Evolutionary conservation across 2,888 invertebrate species (phyloP).

Genomic region (Pristionchus fissidentatus): DNA sequence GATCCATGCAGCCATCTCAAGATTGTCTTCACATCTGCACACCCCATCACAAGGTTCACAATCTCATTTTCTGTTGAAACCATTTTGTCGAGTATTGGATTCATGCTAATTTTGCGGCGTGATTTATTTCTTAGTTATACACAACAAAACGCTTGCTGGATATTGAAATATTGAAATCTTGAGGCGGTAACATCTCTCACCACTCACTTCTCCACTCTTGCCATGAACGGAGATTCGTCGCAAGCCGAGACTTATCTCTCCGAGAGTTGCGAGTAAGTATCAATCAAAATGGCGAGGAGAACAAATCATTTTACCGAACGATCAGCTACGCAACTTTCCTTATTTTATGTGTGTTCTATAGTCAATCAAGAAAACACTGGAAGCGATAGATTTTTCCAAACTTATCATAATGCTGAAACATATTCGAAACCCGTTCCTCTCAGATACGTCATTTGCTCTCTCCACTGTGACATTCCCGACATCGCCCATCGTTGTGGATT

Average conservation of each 20-base stretch:
- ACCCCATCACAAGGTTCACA: conserved; percentile 67
- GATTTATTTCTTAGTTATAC: too few relatives aligned
- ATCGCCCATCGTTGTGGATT: conserved; percentile 71
- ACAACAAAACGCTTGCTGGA: background rate
- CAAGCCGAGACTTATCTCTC: conserved; percentile 70
- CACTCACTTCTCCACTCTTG: conserved; percentile 66
- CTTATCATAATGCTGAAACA: background rate
- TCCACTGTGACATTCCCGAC: conserved; percentile 72
- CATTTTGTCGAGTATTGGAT: background rate
- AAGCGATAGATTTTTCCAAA: background rate
- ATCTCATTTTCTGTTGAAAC: too few relatives aligned
- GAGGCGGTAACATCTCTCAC: conserved; percentile 56
- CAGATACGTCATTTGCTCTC: conserved; percentile 71
- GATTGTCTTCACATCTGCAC: conserved; percentile 71
- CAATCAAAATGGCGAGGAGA: background rate
- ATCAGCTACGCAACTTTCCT: background rate
- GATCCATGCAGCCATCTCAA: conserved; percentile 60
- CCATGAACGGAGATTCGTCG: conserved; percentile 70
- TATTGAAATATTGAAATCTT: background rate
- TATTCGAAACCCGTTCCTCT: background rate
- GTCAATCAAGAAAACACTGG: background rate
- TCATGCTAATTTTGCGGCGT: too few relatives aligned
- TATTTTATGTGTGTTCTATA: background rate
- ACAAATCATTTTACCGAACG: too few relatives aligned
- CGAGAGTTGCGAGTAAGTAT: conserved; percentile 69